phyloP scores from a whole-genome alignment of 2,113 vertebrate species.

The Desmodus rotundus region DNA sequence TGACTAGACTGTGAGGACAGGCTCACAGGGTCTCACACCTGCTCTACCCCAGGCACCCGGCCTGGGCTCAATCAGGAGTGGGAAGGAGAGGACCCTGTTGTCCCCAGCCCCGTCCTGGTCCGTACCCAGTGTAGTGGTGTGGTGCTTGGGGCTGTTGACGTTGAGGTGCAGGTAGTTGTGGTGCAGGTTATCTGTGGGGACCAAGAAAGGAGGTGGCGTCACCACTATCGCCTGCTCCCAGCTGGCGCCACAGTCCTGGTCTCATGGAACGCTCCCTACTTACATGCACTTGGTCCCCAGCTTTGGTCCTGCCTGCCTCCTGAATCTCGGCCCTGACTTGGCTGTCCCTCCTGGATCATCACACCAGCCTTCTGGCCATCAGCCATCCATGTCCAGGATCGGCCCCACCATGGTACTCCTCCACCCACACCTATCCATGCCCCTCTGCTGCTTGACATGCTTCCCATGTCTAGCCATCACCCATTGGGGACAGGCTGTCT shows the following conservation, averaged over 20 bases:
- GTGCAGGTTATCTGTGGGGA: conserved; percentile 89
- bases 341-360: not conserved
- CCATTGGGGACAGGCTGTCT: not conserved
- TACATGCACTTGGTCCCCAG: not conserved
- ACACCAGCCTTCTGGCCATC: not conserved
- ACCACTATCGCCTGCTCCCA: not conserved
- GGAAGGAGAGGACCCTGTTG: not conserved
- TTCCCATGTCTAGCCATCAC: not conserved
- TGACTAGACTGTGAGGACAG: not conserved
- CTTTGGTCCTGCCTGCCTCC: not conserved
- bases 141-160: conserved; percentile 90
- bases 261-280: not conserved
- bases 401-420: too few species aligned
- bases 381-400: not conserved
- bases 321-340: not conserved
- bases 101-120: not conserved
- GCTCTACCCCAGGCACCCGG: not conserved
- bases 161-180: conserved; percentile 91
- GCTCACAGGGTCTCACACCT: not conserved
- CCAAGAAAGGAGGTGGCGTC: not conserved
- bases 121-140: conserved; percentile 88
- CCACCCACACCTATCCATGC: not conserved
- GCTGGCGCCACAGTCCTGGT: not conserved
- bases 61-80: not conserved
- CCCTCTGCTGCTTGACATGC: not conserved